Evolutionary conservation across 2,888 invertebrate species (phyloP).

Genomic region (Megalurothrips usitatus): DNA sequence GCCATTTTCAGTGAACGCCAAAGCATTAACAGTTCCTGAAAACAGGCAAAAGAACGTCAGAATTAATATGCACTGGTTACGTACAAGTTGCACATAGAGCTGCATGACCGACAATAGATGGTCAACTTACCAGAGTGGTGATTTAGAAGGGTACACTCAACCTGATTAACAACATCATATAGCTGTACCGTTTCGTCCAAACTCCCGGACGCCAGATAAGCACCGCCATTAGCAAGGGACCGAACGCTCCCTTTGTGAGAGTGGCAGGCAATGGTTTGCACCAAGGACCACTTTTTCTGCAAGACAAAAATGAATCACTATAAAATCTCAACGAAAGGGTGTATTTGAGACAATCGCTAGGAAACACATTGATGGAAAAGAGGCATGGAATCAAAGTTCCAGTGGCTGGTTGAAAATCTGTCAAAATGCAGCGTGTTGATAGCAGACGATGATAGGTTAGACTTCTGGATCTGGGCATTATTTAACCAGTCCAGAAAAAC

Average conservation of each 20-base stretch:
- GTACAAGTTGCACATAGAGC: background rate
- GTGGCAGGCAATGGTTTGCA: slow-evolving; percentile 81
- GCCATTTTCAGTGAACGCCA: slow-evolving; percentile 70
- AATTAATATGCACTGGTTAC: background rate
- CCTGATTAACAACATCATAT: slow-evolving; percentile 72
- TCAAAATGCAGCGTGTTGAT: background rate
- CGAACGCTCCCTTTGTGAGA: slow-evolving; percentile 78
- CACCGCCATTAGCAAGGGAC: slow-evolving; percentile 62
- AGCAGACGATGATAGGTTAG: background rate
- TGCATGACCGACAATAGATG: background rate
- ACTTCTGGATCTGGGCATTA: background rate
- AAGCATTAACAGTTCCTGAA: slow-evolving; percentile 65
- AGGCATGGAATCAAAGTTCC: background rate
- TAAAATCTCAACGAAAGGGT: background rate
- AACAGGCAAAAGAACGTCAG: background rate
- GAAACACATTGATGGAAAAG: background rate
- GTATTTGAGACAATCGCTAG: background rate
- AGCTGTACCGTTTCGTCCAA: slow-evolving; percentile 84
- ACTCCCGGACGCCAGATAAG: slow-evolving; percentile 79
- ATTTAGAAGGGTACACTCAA: slow-evolving; percentile 73
- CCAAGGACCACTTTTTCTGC: slow-evolving; percentile 54
- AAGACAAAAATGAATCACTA: slow-evolving; percentile 38
- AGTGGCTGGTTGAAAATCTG: background rate
- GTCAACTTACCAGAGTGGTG: slow-evolving; percentile 64
- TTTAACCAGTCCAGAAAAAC: background rate